phyloP scores from a whole-genome alignment of 30 jellyfish, hydroid and myxozoan genomes.

The Aurelia sp. region DNA sequence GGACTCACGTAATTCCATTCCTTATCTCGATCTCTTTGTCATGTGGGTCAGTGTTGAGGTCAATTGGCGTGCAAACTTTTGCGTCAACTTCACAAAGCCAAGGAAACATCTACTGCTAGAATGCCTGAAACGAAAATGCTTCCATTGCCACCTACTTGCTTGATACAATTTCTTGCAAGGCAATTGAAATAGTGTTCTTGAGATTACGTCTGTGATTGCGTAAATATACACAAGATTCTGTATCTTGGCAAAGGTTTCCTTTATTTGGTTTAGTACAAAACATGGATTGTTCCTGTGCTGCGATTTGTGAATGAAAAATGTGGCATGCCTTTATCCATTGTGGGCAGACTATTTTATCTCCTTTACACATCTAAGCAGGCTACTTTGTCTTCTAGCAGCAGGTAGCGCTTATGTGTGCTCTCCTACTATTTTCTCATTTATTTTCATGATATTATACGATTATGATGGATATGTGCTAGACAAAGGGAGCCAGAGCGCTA shows the following conservation, averaged over 20 bases:
- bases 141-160: too few species aligned
- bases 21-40: too few species aligned
- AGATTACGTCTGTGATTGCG: too few species aligned
- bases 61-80: too few species aligned
- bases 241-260: not conserved
- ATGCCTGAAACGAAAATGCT: too few species aligned
- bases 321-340: constrained; percentile 26
- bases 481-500: too few species aligned
- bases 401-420: constrained; percentile 29
- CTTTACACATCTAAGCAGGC: constrained; percentile 27
- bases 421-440: constrained; percentile 41
- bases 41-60: too few species aligned
- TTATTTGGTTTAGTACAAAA: constrained; percentile 32
- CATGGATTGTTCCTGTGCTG: constrained; percentile 13
- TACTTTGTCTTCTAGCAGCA: constrained; percentile 31
- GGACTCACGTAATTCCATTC: too few species aligned
- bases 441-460: constrained; percentile 22
- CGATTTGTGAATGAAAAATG: not conserved
- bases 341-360: constrained; percentile 38
- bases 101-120: too few species aligned
- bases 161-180: too few species aligned
- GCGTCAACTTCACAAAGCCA: too few species aligned
- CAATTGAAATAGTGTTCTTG: not conserved
- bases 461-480: constrained; percentile 10
- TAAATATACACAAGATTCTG: not conserved